A percentile compares a stretch with the other conserved stretches of the same genome.
Evolutionary conservation across 2,797 vertebrate species (phyloP).

Genomic region (Sternotherus odoratus): DNA sequence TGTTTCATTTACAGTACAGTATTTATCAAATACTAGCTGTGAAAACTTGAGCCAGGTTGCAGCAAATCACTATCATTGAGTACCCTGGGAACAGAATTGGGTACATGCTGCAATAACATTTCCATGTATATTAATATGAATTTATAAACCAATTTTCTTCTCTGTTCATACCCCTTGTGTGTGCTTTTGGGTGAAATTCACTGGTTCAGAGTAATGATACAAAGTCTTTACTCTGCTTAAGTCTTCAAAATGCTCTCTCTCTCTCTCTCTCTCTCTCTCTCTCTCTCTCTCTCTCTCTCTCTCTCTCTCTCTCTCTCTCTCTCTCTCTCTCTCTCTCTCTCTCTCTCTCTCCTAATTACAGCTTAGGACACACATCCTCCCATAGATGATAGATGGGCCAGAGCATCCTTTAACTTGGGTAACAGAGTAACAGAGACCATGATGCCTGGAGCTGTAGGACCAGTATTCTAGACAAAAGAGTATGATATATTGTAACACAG

Average conservation of each 20-base stretch:
- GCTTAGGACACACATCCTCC: neutral
- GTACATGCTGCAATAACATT: neutral
- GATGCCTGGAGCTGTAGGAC: neutral
- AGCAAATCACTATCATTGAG: neutral
- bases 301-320: neutral
- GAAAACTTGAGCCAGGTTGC: slow-evolving; percentile 37
- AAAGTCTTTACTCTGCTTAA: neutral
- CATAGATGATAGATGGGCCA: neutral
- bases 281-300: too few relatives aligned
- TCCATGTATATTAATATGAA: neutral
- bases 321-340: neutral
- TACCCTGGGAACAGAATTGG: neutral
- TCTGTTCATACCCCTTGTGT: neutral
- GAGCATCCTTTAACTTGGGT: neutral
- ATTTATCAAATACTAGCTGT: slow-evolving; percentile 48
- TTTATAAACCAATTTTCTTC: neutral
- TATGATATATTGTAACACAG: neutral
- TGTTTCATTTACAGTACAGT: slow-evolving; percentile 34
- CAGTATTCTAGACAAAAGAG: neutral
- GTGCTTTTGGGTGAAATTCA: neutral
- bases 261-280: too few relatives aligned
- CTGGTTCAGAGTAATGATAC: neutral
- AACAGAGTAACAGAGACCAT: neutral
- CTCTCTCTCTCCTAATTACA: neutral
- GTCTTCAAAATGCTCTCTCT: neutral